phyloP scores from a whole-genome alignment of 2,113 vertebrate species.

The Piprites chloris region DNA sequence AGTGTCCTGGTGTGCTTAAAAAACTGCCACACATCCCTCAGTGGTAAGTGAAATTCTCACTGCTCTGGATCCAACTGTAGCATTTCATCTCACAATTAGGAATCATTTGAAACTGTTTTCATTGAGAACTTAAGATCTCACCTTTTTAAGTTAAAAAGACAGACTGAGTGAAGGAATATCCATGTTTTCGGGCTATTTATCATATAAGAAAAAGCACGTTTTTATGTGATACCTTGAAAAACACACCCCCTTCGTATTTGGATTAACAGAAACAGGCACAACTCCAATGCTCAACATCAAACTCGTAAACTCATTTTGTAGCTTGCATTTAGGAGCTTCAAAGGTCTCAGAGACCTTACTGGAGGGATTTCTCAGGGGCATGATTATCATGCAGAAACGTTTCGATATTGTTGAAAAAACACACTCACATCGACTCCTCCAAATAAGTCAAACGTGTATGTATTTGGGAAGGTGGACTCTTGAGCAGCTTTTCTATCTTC shows the following conservation, averaged over 20 bases:
- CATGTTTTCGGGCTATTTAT: background rate
- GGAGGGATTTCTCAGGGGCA: background rate
- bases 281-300: background rate
- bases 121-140: background rate
- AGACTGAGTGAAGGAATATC: background rate
- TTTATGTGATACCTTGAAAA: background rate
- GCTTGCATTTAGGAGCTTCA: background rate
- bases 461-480: slow-evolving; percentile 94
- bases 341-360: background rate
- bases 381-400: background rate
- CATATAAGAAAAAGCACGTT: background rate
- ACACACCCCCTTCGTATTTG: background rate
- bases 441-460: slow-evolving; percentile 96
- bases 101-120: background rate
- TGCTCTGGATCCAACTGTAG: background rate
- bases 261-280: background rate
- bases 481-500: slow-evolving; percentile 93
- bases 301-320: background rate
- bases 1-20: background rate
- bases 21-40: background rate
- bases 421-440: slow-evolving; percentile 96
- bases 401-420: background rate
- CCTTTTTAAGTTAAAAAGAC: background rate
- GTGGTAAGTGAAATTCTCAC: background rate
- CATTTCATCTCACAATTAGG: background rate